Evolutionary conservation across 2,797 vertebrate genomes (phyloP).

Genomic region (Mormyrops boulengeri): DNA sequence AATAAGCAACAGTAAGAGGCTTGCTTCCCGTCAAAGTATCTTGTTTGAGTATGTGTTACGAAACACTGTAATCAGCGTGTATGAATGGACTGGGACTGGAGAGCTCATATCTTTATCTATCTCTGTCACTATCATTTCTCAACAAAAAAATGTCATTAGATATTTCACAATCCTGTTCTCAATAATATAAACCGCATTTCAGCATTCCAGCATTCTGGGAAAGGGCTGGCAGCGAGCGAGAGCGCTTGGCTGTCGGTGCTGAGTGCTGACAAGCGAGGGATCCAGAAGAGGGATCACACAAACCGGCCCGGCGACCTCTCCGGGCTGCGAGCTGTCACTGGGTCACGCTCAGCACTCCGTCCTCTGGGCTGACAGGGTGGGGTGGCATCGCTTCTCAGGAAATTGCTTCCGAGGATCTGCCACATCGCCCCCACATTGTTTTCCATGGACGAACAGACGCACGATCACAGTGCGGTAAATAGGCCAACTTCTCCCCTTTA

Average conservation of each 20-base stretch:
- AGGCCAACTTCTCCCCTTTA: background rate
- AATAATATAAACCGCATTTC: background rate
- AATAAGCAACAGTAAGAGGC: background rate
- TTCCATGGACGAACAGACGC: background rate
- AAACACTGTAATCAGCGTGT: background rate
- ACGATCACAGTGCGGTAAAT: background rate
- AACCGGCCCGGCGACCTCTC: background rate
- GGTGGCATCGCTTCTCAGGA: background rate
- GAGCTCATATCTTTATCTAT: background rate
- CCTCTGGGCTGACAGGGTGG: background rate
- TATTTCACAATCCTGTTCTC: background rate
- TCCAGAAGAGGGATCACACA: background rate
- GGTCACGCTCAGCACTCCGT: background rate
- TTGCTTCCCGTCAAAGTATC: background rate
- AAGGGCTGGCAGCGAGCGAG: background rate
- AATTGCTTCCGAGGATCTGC: background rate
- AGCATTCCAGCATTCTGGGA: background rate
- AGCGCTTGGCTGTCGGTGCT: background rate
- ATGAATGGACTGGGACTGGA: background rate
- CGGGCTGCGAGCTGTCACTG: background rate
- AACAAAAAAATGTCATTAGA: background rate
- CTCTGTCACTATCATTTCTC: background rate
- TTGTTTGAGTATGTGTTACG: background rate
- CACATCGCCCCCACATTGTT: background rate
- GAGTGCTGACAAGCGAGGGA: background rate